Conservation (phyloP, 1,140 invertebrate genomes). For the Drosophila arizonae region DNA sequence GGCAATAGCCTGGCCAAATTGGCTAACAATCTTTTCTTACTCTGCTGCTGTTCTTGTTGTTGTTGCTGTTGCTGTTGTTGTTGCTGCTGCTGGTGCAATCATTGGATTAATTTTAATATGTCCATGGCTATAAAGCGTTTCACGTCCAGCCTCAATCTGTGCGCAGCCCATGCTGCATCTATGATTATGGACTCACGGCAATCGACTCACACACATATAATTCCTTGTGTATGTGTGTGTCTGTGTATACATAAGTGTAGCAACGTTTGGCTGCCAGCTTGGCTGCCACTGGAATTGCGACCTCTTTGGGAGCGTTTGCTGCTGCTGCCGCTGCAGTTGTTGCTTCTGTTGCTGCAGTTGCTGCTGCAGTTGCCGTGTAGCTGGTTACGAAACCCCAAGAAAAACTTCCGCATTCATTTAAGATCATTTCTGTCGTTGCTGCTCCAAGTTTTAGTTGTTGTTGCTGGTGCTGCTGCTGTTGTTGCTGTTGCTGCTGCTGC, state of each 20-base stretch:
- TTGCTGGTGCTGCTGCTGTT: conserved; percentile 46
- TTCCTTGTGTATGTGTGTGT: conserved; percentile 6
- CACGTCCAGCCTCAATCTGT: conserved; percentile 67
- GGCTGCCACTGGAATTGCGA: conserved; percentile 78
- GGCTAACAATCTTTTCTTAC: conserved; percentile 54
- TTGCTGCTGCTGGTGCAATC: conserved; percentile 62
- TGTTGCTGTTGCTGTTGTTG: conserved; percentile 12
- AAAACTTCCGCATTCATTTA: conserved; percentile 83
- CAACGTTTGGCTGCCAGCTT: conserved; percentile 65
- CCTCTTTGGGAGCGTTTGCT: conserved; percentile 67
- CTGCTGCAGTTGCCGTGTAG: conserved; percentile 42
- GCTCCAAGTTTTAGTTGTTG: conserved; percentile 70
- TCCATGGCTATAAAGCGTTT: conserved; percentile 68
- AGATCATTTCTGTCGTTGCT: conserved; percentile 82
- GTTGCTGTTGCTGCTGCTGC: conserved; percentile 53
- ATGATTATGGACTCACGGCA: conserved; percentile 78
- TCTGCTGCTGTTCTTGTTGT: too few species aligned
- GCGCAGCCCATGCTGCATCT: conserved; percentile 62
- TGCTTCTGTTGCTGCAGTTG: background rate
- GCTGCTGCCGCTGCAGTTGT: conserved; percentile 40
- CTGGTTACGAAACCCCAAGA: conserved; percentile 82
- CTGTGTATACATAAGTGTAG: conserved; percentile 63
- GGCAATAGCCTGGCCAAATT: conserved; percentile 50
- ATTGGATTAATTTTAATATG: conserved; percentile 82
- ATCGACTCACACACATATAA: conserved; percentile 50